Base-by-base conservation (phyloP, 1,140 invertebrate species). In the Brevipalpus yothersi region DNA sequence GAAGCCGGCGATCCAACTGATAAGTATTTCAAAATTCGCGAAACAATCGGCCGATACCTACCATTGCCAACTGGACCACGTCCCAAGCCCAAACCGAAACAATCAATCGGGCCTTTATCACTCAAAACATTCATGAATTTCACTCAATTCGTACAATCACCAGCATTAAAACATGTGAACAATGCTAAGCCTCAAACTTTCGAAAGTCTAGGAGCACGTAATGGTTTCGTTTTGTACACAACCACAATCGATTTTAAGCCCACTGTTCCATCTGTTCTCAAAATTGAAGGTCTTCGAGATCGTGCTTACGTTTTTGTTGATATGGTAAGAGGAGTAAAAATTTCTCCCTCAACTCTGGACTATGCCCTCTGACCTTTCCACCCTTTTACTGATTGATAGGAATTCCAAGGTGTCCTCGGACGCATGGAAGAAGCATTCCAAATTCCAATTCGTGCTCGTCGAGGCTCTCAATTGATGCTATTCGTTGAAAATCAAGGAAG, bases 211-310 rank as follows among this genome's bases (percentile, higher is more conserved):
- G 12, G 10, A 2, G 9, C 45, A 17, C 15, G 61, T 12, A 58
- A 78, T 56, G 84, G 84, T 13, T 76, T 86, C 58, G 73, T 86
- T 8, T 66, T 86, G 1, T 90, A 89, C 66, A 77, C 81, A 66
- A 79, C 79, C 0, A 66, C 63, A 0, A 65, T 89, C 9, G 71
- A 74, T 4, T 63, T 66, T 13, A 63, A 66, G 21, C 66, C 71
- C 3, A 68, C 72, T 9, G 75, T 80, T 66, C 75, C 79, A 15
- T 69, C 75, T 2, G 40, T 76, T 40, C 67, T 87, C 0, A 66
- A 71, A 47, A 74, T 83, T 15, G 65, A 66, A 2, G 73, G 76
- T 23, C 71, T 83, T 2, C 72, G 76, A 21, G 86, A 91, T 70
- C 75, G 83, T 62, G 83, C 79, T 2, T 76, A 82, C 54, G 77